A percentile compares a stretch with the other conserved stretches of the same genome.
Conservation (phyloP, 2,113 vertebrate genomes). For the Galbula dea region DNA sequence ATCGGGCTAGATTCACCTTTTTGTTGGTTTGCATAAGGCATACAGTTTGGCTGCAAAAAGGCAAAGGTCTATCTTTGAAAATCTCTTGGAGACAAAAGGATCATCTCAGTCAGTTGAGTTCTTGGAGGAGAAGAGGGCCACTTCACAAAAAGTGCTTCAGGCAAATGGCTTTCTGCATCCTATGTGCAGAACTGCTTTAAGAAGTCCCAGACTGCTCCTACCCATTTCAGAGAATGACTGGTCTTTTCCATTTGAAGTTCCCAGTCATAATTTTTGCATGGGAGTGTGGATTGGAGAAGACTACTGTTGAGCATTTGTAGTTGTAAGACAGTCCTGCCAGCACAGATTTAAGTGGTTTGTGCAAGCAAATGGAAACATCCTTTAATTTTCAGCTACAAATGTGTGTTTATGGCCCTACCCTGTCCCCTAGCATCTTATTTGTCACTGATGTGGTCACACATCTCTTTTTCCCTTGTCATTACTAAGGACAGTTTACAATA, state of each 20-base stretch:
- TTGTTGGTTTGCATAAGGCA: neutral
- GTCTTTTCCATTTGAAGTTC: neutral
- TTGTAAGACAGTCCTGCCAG: neutral
- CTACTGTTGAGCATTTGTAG: too few species aligned
- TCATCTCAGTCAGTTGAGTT: neutral
- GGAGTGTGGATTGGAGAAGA: rapidly evolving
- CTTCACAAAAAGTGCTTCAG: neutral
- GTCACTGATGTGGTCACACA: neutral
- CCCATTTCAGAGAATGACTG: neutral
- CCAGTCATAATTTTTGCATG: neutral
- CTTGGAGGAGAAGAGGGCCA: rapidly evolving
- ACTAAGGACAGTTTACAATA: neutral
- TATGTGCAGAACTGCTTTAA: neutral
- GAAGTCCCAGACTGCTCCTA: neutral
- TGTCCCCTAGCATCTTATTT: neutral
- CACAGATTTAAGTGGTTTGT: neutral
- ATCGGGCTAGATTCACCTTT: neutral
- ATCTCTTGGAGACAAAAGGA: neutral
- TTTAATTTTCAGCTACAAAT: neutral
- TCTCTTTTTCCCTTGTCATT: neutral
- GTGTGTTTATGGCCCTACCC: neutral
- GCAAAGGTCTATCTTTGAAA: neutral
- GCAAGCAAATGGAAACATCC: neutral
- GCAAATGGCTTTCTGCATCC: neutral
- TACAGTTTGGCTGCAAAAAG: neutral